Conservation (phyloP, 2,113 vertebrate genomes). For the Himantopus leucocephalus region DNA sequence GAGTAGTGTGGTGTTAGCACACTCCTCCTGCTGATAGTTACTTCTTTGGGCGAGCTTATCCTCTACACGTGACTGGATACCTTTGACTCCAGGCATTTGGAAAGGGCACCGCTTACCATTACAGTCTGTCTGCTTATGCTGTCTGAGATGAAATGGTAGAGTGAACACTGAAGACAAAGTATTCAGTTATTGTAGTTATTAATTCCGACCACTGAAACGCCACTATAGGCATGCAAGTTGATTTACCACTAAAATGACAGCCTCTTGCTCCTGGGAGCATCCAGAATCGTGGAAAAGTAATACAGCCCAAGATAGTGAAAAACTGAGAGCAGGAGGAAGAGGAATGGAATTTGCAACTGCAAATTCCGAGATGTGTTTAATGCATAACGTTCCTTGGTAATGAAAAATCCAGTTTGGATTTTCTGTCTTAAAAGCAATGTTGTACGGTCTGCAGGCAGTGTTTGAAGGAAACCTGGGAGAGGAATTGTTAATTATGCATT, state of each 20-base stretch:
- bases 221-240: background rate
- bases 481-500: background rate
- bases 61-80: background rate
- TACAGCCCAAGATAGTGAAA: background rate
- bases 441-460: background rate
- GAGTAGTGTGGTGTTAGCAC: background rate
- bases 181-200: background rate
- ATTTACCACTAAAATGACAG: background rate
- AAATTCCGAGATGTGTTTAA: background rate
- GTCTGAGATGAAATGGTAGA: background rate
- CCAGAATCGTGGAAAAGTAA: background rate
- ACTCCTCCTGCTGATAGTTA: background rate
- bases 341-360: background rate
- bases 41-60: background rate
- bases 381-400: background rate
- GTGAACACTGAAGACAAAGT: background rate
- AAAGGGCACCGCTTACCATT: background rate
- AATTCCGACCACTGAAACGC: background rate
- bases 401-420: background rate
- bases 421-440: background rate
- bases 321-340: background rate
- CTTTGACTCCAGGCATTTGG: background rate
- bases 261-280: background rate
- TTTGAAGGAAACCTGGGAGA: background rate
- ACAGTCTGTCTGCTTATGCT: background rate